phyloP scores from a whole-genome alignment of 2,888 invertebrate species.

The Orgyia antiqua region DNA sequence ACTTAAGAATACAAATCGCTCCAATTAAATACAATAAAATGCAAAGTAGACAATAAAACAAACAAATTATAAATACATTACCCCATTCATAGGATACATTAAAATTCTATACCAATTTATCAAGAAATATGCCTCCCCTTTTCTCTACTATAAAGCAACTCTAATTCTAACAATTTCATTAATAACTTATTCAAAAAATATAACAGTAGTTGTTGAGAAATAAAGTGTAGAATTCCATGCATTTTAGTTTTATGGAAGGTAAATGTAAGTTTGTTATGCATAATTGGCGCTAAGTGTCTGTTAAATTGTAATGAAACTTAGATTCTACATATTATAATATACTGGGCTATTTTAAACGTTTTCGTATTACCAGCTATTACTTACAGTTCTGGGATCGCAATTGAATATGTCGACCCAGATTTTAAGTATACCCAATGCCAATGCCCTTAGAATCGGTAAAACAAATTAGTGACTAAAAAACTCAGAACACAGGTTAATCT shows the following conservation, averaged over 20 bases:
- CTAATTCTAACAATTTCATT: conserved; percentile 2
- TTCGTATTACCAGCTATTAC: too few relatives aligned
- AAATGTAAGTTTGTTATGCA: conserved; percentile 36
- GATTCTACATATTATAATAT: conserved; percentile 44
- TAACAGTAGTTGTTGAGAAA: conserved; percentile 11
- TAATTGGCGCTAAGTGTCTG: conserved; percentile 70
- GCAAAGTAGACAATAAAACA: conserved; percentile 65
- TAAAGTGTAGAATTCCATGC: conserved; percentile 25
- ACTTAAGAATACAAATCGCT: conserved; percentile 44
- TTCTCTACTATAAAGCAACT: conserved; percentile 31
- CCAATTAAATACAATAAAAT: conserved; percentile 69
- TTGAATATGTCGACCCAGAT: too few relatives aligned
- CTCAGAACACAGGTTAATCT: too few relatives aligned
- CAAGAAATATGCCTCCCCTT: conserved; percentile 61
- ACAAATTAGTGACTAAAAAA: too few relatives aligned
- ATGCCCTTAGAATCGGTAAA: too few relatives aligned
- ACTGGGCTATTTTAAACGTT: too few relatives aligned
- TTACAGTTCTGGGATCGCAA: too few relatives aligned
- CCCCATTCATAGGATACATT: conserved; percentile 52
- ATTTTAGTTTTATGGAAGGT: conserved; percentile 23
- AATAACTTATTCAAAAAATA: neutral
- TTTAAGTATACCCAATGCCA: too few relatives aligned
- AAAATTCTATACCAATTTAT: conserved; percentile 68
- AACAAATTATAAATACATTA: conserved; percentile 73
- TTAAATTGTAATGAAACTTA: conserved; percentile 69